These are phyloP conservation scores for Halcyon malimbica DNA, from an alignment of 2,113 vertebrate genomes.

Conservation along the genomic window DNA sequence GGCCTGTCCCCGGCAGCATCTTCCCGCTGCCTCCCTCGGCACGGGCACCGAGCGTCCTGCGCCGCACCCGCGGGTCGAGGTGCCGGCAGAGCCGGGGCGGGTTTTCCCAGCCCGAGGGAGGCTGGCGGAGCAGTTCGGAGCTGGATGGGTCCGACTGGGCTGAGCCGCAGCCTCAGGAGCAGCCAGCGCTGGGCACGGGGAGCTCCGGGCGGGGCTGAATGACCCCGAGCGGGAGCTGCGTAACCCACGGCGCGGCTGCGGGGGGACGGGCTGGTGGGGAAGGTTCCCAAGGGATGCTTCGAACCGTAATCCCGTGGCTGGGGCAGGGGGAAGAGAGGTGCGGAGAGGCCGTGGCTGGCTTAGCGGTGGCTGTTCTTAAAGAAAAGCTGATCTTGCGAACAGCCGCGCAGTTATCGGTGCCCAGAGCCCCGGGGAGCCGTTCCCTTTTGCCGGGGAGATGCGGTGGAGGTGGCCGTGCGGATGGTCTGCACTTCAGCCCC, in stretches of 20 bases:
- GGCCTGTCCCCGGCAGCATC: neutral
- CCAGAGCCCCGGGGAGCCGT: neutral
- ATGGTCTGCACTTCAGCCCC: accelerated
- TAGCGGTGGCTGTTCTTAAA: neutral
- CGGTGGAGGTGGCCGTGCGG: neutral
- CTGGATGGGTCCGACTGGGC: accelerated
- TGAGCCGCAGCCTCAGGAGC: neutral
- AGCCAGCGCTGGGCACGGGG: neutral
- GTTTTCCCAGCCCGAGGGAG: neutral
- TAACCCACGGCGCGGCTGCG: accelerated
- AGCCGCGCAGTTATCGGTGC: neutral
- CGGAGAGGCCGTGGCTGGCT: accelerated
- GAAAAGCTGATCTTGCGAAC: accelerated
- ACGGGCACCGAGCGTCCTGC: neutral
- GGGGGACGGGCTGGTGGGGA: neutral
- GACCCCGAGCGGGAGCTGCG: too few species aligned
- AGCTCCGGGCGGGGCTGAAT: neutral
- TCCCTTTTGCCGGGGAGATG: neutral
- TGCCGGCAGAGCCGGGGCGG: neutral
- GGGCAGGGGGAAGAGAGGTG: too few species aligned
- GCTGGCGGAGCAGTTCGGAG: neutral
- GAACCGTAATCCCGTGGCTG: accelerated
- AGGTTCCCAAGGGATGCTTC: accelerated
- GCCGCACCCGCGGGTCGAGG: neutral
- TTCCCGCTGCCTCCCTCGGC: too few species aligned